Evolutionary conservation across 37 sponge, comb jelly and placozoan species (phyloP), one percentile per base, ranked within the genome.

Genomic region (Eunapius fragilis): DNA sequence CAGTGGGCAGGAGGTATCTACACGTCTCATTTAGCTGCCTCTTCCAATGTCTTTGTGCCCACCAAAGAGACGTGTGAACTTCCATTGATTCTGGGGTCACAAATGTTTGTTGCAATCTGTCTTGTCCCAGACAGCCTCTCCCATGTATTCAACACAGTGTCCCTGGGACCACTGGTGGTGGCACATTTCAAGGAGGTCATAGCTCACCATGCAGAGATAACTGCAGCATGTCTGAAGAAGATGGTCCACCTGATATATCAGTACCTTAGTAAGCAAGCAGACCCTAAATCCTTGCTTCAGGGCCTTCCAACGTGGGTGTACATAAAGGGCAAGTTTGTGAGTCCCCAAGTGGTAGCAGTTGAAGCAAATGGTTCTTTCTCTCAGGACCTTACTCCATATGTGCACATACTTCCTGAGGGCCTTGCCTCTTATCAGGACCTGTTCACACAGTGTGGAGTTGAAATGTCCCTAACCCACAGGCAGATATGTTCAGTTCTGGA

Each of bases 1-100:
- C 37, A 22, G 31, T 91, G 91, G 91, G 78, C 78, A 67, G 91
- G 91, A 68, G 28, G 17, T 14, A 80, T 47, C 45, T 75, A n/a
- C 24, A 74, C 3, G 0, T 88, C 83, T 31, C 83, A 88, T 47
- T 82, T 88, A 23, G 27, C 32, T 41, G 34, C 82, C 9, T 49
- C 83, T 22, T 28, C 79, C 0, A 76, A 36, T 37, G 70, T 35
- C 48, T 12, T 78, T 73, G n/a, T 81, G 3, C 31, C 77, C 17
- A 74, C 33, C n/a, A 25, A 70, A 12, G 34, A 82, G n/a, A 10
- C 32, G 13, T 27, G 31, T 76, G 25, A 35, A 3, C 34, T 76
- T 38, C 14, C 86, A 30, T 35, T 47, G 26, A 32, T 79, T 28
- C 38, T 79, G 33, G 90, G 90, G 25, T 90, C 90, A 68, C 86